Conservation (phyloP, 2,797 vertebrate genomes). For the Siniperca scherzeri region DNA sequence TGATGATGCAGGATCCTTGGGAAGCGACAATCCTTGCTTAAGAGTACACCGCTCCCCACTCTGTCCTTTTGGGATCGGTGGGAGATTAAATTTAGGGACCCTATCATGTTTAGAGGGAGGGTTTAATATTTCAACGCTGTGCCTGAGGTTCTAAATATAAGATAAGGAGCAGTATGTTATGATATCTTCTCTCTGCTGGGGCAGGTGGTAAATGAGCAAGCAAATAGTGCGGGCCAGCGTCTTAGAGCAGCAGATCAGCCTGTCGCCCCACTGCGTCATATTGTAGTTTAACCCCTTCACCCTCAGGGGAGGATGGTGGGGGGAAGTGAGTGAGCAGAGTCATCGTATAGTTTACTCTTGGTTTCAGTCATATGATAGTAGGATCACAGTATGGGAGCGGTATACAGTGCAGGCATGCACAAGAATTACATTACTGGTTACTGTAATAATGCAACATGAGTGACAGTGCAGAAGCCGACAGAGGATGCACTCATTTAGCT, state of each 20-base stretch:
- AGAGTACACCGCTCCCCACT: conserved; percentile 63
- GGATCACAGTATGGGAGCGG: conserved; percentile 46
- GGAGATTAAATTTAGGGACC: conserved; percentile 89
- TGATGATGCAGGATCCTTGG: conserved; percentile 62
- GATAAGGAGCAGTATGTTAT: conserved; percentile 86
- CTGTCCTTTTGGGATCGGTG: conserved; percentile 84
- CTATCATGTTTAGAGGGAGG: conserved; percentile 88
- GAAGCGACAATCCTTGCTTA: conserved; percentile 49
- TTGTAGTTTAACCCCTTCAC: conserved; percentile 71
- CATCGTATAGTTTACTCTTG: conserved; percentile 70
- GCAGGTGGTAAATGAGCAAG: conserved; percentile 89
- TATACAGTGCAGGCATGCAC: conserved; percentile 29
- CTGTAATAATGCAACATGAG: conserved; percentile 42
- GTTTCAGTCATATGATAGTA: conserved; percentile 65
- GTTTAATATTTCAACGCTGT: conserved; percentile 92
- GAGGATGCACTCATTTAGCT: background rate
- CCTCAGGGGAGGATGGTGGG: background rate
- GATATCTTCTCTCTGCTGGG: conserved; percentile 87
- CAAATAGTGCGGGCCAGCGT: conserved; percentile 82
- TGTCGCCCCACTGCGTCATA: conserved; percentile 79
- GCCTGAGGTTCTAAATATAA: conserved; percentile 94
- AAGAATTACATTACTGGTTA: conserved; percentile 43
- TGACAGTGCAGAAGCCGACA: background rate
- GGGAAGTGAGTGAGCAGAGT: conserved; percentile 51
- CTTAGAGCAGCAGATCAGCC: conserved; percentile 69